phyloP scores from a whole-genome alignment of 2,113 vertebrate genomes.

The Siniperca chuatsi region DNA sequence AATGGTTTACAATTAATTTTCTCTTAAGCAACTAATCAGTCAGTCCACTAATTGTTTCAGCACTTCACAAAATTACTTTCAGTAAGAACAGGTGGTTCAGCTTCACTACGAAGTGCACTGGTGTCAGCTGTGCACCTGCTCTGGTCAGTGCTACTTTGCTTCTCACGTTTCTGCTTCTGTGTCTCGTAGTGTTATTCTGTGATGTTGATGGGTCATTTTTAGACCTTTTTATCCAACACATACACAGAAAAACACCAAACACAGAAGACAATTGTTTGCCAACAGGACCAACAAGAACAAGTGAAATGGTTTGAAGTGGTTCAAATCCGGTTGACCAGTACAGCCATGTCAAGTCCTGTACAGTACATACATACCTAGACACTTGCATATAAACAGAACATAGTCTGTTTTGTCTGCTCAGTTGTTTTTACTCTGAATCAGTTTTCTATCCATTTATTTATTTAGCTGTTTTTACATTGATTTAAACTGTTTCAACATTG shows the following conservation, averaged over 20 bases:
- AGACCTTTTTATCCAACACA: neutral
- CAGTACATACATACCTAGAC: too few relatives aligned
- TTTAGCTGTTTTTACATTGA: neutral
- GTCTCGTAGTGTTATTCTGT: constrained; percentile 16
- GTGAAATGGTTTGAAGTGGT: neutral
- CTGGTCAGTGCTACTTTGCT: constrained; percentile 12
- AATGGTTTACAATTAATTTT: neutral
- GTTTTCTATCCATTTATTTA: neutral
- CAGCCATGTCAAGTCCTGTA: neutral
- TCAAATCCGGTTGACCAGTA: neutral
- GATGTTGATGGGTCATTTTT: constrained; percentile 41
- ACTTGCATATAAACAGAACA: neutral
- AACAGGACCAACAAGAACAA: neutral
- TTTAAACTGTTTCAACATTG: neutral
- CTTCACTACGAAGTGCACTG: neutral
- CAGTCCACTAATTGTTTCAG: neutral
- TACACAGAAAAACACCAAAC: neutral
- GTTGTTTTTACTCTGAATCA: neutral
- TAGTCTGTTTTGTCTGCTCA: neutral
- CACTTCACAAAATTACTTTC: neutral
- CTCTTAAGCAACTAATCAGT: rapidly evolving
- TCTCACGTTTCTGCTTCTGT: constrained; percentile 52
- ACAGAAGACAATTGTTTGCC: neutral
- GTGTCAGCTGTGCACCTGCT: constrained; percentile 43
- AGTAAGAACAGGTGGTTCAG: constrained; percentile 10